Base-by-base conservation (phyloP, 2,113 vertebrate species). In the Egretta garzetta region DNA sequence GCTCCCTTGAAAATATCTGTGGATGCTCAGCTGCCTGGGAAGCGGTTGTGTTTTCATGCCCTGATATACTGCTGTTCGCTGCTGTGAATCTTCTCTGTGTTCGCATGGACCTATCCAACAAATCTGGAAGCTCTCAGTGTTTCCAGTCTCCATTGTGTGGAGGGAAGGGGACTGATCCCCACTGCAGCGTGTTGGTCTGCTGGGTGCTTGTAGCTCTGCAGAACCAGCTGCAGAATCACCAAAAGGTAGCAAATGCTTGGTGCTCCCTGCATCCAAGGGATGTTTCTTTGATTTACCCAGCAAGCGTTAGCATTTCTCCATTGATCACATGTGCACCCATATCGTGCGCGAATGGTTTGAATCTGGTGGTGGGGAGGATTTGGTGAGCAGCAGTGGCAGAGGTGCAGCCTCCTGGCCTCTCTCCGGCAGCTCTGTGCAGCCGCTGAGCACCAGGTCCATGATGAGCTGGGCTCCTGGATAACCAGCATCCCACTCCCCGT, bases 251-350 rank as follows among this genome's bases (percentile, higher is more conserved):
- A 39, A 26, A 10, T 33, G 6, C 71, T 86, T 67, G n/a, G 19
- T 20, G 28, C n/a, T 88, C 28, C 24, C 2, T 8, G 32, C 5
- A 17, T 12, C 32, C 2, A 0, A 52, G 26, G 37, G 33, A 1
- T 7, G 13, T 63, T 45, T 37, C 32, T 63, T 59, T 37, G n/a
- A 1, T 83, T 83, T 37, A 5, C 58, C 30, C 32, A 15, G 41
- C 30, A 58, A 7, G 6, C 3, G 0, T 39, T 79, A 35, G 37
- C 16, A 1, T 72, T 86, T 64, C 70, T 67, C 20, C 9, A 1
- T 4, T 8, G 30, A 1, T 4, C 19, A 10, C 2, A 0, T 3
- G 32, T 56, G 17, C 4, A 3, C 28, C 33, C 0, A 0, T 13
- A 1, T 2, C 5, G 26, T 0, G 4, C 45, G 60, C 0, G 2